phyloP scores from a whole-genome alignment of 2,797 vertebrate genomes.

The Sandelia bainsii region DNA sequence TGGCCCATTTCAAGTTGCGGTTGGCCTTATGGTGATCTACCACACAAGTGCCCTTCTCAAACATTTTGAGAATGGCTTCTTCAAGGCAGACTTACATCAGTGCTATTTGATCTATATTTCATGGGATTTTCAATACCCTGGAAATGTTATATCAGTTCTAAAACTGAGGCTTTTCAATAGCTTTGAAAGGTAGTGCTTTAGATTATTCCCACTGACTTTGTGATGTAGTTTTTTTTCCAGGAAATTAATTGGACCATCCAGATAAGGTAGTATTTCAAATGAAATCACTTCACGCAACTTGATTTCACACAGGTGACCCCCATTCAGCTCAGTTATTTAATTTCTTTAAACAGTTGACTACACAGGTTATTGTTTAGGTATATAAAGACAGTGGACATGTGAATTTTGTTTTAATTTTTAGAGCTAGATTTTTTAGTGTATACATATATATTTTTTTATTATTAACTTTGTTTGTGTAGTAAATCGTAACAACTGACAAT shows the following conservation, averaged over 20 bases:
- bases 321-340: neutral
- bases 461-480: neutral
- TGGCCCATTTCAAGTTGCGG: neutral
- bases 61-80: neutral
- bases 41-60: constrained; percentile 3
- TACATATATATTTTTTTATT: neutral
- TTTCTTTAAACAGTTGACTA: neutral
- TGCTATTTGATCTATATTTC: constrained; percentile 5
- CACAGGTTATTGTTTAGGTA: neutral
- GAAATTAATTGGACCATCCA: neutral
- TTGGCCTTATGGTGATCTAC: neutral
- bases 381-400: neutral
- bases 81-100: constrained; percentile 6
- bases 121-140: neutral
- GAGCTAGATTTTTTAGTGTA: neutral
- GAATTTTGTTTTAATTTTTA: neutral
- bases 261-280: neutral
- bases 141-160: neutral
- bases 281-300: neutral
- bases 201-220: neutral
- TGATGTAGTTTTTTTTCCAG: constrained; percentile 14
- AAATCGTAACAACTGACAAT: too few relatives aligned
- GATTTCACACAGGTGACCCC: neutral
- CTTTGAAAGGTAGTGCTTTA: neutral
- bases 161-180: neutral